Base-by-base conservation (phyloP, 2,113 vertebrate genomes). In the Paramisgurnus dabryanus region DNA sequence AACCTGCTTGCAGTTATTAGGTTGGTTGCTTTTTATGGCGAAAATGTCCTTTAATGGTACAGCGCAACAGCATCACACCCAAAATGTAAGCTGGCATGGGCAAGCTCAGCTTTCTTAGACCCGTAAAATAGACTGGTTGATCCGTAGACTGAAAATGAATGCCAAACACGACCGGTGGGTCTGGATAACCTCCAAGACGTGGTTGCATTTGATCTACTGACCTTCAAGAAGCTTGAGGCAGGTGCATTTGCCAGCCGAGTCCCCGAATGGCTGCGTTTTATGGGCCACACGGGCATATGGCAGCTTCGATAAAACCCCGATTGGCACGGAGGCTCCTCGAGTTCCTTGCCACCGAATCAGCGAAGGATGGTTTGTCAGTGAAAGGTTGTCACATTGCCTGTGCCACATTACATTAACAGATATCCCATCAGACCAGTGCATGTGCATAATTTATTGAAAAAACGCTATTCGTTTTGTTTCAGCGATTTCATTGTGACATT, bases 131-230 rank as follows among this genome's bases (percentile, higher is more conserved):
- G 64, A 18, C 75, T 74, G 73, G 53, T 53, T 67, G 39, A 65
- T 78, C 45, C 47, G 73, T 27, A 74, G 63, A 78, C 22, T 4
- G 18, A 12, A 2, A 18, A 80, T 43, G 50, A n/a, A 27, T 74
- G 69, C 79, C 79, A 84, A 78, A 39, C 47, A 18, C 18, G 55
- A 70, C 79, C 71, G 66, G 68, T 22, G 78, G 65, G 22, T 60
- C 66, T 85, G 78, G 84, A 80, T 41, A 67, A 53, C 12, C 18
- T 73, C 76, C 85, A 83, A 49, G 45, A 64, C 39, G 47, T 10
- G 2, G 58, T 57, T 40, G 34, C 13, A 40, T 80, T 85, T 87
- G 79, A 82, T 83, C 76, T 49, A 17, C 41, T 83, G 81, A 81
- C 71, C 76, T 63, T 81, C 66, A 10, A 22, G 53, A 60, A 72